A percentile compares a stretch with the other conserved stretches of the same genome.
Conservation (phyloP, 2,888 invertebrate genomes). For the Petrolisthes manimaculis region DNA sequence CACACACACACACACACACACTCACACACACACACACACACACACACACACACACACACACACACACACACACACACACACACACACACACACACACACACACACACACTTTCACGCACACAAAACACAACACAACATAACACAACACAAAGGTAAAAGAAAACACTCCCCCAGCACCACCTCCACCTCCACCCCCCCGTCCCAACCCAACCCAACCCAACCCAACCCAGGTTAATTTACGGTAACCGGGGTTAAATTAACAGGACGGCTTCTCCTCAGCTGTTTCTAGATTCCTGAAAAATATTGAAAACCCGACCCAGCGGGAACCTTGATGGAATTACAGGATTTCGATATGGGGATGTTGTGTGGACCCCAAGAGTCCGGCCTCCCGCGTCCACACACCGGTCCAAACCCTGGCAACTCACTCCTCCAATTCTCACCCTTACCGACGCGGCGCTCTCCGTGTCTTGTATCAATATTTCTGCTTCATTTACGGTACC, state of each 20-base stretch:
- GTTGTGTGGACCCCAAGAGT: conserved; percentile 43
- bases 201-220: neutral
- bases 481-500: too few species aligned
- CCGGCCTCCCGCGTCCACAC: conserved; percentile 32
- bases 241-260: conserved; percentile 53
- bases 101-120: neutral
- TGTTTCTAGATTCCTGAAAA: conserved; percentile 59
- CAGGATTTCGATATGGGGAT: conserved; percentile 56
- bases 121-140: neutral
- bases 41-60: neutral
- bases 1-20: too few species aligned
- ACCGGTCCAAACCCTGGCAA: conserved; percentile 21
- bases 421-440: too few species aligned
- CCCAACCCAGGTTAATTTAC: conserved; percentile 22
- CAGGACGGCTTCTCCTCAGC: conserved; percentile 47
- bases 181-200: neutral
- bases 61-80: neutral
- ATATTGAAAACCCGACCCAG: conserved; percentile 54
- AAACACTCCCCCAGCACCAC: neutral
- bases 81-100: too few species aligned
- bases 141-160: neutral
- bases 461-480: too few species aligned
- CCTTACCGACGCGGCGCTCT: too few species aligned
- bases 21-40: too few species aligned
- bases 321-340: conserved; percentile 56